Percentiles rank a stretch among this genome's conserved stretches.
These are phyloP conservation scores for Enteromius paludinosus DNA, from an alignment of 2,797 vertebrate species.

Conservation along the genomic window DNA sequence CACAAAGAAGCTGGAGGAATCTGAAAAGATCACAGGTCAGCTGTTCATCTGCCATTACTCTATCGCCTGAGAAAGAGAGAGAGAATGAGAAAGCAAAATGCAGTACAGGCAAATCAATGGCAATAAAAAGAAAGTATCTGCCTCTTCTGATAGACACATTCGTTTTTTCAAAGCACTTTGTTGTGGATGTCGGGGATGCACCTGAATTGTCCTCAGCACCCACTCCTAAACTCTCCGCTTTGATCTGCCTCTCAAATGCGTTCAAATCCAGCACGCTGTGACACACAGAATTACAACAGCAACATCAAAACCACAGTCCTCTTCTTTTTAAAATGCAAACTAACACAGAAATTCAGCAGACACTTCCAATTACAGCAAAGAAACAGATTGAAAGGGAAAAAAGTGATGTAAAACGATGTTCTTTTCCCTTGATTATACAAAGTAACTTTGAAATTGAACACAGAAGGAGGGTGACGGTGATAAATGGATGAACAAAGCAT, in stretches of 20 bases:
- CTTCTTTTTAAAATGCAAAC: background rate
- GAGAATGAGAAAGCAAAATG: constrained; percentile 66
- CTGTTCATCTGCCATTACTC: constrained; percentile 91
- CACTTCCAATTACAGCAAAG: background rate
- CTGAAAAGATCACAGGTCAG: constrained; percentile 95
- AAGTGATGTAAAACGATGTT: constrained; percentile 6
- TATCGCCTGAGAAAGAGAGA: constrained; percentile 80
- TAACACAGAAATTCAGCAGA: constrained; percentile 14
- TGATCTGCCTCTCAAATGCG: constrained; percentile 96
- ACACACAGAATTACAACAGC: constrained; percentile 27
- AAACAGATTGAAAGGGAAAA: constrained; percentile 1
- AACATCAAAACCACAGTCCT: constrained; percentile 39
- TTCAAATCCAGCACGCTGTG: constrained; percentile 93
- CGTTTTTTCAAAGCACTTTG: constrained; percentile 44
- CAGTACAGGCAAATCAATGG: constrained; percentile 63
- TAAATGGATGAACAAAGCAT: constrained; percentile 32
- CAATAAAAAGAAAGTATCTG: constrained; percentile 59
- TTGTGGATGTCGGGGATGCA: constrained; percentile 73
- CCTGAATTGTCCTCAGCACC: constrained; percentile 92
- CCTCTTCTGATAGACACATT: constrained; percentile 49
- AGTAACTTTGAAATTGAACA: constrained; percentile 15
- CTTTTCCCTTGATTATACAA: constrained; percentile 20
- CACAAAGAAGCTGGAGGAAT: constrained; percentile 94
- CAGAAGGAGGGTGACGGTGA: background rate
- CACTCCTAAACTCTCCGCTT: constrained; percentile 96